Evolutionary conservation across 2,888 invertebrate genomes (phyloP), one percentile per base, ranked within the genome.

Genomic region (Mystacides longicornis): DNA sequence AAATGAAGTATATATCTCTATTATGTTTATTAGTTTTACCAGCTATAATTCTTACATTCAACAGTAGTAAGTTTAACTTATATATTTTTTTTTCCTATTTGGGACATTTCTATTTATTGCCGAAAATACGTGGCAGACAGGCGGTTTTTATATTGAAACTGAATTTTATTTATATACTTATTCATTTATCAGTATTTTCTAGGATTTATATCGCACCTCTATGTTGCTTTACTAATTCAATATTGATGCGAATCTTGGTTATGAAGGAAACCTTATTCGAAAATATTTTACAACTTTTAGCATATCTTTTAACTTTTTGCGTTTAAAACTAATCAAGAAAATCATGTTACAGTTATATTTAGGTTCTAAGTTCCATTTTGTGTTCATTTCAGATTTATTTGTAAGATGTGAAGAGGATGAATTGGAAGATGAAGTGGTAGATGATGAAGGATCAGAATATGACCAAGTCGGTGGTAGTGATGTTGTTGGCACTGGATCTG

Each of bases 1-100:
- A 71, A 70, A 89, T 89, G 89, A 87, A 81, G 73, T 76, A 81
- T 65, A 74, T 86, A 65, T 79, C 83, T 69, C 71, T 89, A 65
- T 67, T 71, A 52, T 67, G 57, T 47, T 69, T 85, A 49, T 67
- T 80, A 60, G 67, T 89, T 54, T 72, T 89, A 61, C 88, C 89
- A 64, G 82, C 86, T 27, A 78, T 86, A 47, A 79, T 89, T 63
- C 80, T 86, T 63, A 83, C 84, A 63, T 79, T 85, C 62, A 82
- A 83, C 70, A 79, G 75, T 71, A 85, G 89, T 90, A 80, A 87
- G 85, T 80, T 67, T 56, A 58, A 56, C 62, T 60, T 62, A 63
- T 63, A 62, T 60, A n/a, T n/a, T 60, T 61, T 64, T 61, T 60
- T 61, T 62, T 56, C 62, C 60, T 37, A 62, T 64, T 9, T 52